Evolutionary conservation across 2,888 invertebrate genomes (phyloP).

Genomic region (Ochropleura plecta): DNA sequence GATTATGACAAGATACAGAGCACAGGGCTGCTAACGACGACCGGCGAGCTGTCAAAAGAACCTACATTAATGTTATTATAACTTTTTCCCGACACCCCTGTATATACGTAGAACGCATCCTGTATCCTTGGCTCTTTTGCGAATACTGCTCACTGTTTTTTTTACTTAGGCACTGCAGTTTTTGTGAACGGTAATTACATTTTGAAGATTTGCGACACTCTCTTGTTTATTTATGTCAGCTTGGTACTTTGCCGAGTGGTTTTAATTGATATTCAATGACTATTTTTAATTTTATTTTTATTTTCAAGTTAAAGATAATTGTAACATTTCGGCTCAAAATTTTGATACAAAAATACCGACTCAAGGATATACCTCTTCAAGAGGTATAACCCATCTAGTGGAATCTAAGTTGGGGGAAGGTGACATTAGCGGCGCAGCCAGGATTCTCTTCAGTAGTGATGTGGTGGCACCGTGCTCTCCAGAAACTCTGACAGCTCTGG

Average conservation of each 20-base stretch:
- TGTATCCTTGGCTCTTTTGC: slow-evolving; percentile 57
- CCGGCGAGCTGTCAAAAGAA: slow-evolving; percentile 89
- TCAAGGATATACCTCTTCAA: no score
- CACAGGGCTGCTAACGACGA: slow-evolving; percentile 89
- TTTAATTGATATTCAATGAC: neutral
- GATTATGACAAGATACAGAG: slow-evolving; percentile 90
- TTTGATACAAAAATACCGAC: no score
- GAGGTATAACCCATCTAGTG: no score
- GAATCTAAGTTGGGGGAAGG: no score
- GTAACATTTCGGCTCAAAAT: no score
- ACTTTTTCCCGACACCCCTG: slow-evolving; percentile 86
- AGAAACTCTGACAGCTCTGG: no score
- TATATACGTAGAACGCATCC: slow-evolving; percentile 69
- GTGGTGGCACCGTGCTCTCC: no score
- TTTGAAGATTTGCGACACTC: slow-evolving; percentile 19
- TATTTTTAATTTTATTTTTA: no score
- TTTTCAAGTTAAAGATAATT: no score
- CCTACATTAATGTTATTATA: slow-evolving; percentile 90
- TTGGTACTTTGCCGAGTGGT: slow-evolving; percentile 15
- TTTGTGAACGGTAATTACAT: slow-evolving; percentile 24
- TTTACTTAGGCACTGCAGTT: slow-evolving; percentile 35
- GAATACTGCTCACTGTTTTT: slow-evolving; percentile 54
- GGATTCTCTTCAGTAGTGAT: no score
- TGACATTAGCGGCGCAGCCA: no score
- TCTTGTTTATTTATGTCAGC: slow-evolving; percentile 28